These are phyloP conservation scores for Chrysotoxum bicinctum DNA, from an alignment of 2,888 invertebrate species.

Conservation along the genomic window DNA sequence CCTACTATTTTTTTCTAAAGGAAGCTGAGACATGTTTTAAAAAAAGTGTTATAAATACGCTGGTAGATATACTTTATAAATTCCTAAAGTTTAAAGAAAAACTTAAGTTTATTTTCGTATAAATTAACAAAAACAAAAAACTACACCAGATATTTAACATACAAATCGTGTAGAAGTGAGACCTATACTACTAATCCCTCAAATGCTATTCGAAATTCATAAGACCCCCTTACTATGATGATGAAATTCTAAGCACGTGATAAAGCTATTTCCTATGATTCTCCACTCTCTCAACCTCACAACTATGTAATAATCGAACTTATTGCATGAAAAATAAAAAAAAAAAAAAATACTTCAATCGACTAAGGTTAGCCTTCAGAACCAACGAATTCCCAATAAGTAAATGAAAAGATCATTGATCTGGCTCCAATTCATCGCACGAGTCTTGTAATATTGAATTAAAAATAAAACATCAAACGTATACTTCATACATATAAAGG, in stretches of 20 bases:
- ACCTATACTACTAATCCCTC: too few species aligned
- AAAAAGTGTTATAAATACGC: too few species aligned
- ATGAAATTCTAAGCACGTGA: slow-evolving; percentile 2
- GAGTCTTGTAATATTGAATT: not conserved
- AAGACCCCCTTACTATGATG: not conserved
- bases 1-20: too few species aligned
- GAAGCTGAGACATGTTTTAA: too few species aligned
- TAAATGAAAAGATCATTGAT: slow-evolving; percentile 24
- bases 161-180: too few species aligned
- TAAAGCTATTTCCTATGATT: not conserved
- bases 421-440: slow-evolving; percentile 20
- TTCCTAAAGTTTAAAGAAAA: too few species aligned
- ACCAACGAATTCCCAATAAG: not conserved
- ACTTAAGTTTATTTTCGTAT: too few species aligned
- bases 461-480: not conserved
- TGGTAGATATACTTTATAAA: too few species aligned
- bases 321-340: slow-evolving; percentile 17
- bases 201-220: not conserved
- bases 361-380: not conserved
- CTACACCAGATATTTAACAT: too few species aligned
- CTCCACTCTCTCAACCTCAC: not conserved
- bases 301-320: not conserved
- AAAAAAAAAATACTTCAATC: not conserved
- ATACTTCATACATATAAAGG: not conserved
- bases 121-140: too few species aligned